Conservation (phyloP, 2,113 vertebrate genomes). For the Tympanuchus pallidicinctus region DNA sequence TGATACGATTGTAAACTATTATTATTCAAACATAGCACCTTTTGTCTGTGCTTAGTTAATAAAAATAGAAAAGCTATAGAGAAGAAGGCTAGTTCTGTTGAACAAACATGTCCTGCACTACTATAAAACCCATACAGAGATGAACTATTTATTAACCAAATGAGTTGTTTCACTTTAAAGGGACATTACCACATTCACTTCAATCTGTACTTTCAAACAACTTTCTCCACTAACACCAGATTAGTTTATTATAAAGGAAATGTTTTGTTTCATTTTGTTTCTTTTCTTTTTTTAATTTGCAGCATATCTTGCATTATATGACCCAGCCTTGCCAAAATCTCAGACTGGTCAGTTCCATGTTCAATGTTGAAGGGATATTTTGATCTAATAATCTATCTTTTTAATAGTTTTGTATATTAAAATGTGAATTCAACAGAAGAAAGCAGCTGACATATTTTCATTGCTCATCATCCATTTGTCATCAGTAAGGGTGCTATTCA, state of each 20-base stretch:
- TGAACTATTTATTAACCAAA: slow-evolving; percentile 5
- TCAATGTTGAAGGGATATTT: neutral
- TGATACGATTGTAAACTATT: slow-evolving; percentile 43
- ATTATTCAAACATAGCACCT: slow-evolving; percentile 19
- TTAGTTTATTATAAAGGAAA: neutral
- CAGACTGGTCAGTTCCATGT: neutral
- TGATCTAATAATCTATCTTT: neutral
- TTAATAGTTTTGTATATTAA: neutral
- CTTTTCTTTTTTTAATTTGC: neutral
- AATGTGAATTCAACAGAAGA: neutral
- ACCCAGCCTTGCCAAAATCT: neutral
- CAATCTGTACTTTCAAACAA: neutral
- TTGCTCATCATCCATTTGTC: slow-evolving; percentile 8
- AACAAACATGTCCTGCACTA: neutral
- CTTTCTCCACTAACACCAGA: neutral
- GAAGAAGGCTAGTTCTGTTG: slow-evolving; percentile 9
- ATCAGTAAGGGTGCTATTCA: neutral
- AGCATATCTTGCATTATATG: neutral
- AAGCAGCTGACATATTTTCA: slow-evolving; percentile 18
- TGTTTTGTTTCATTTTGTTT: neutral
- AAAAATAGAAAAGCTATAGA: slow-evolving; percentile 14
- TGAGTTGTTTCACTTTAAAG: slow-evolving; percentile 8
- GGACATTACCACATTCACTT: neutral
- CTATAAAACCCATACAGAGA: neutral
- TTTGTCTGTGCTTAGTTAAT: slow-evolving; percentile 23